A percentile compares a stretch with the other conserved stretches of the same genome.
Evolutionary conservation across 2,888 invertebrate genomes (phyloP).

Genomic region (Omphaloscelis lunosa): DNA sequence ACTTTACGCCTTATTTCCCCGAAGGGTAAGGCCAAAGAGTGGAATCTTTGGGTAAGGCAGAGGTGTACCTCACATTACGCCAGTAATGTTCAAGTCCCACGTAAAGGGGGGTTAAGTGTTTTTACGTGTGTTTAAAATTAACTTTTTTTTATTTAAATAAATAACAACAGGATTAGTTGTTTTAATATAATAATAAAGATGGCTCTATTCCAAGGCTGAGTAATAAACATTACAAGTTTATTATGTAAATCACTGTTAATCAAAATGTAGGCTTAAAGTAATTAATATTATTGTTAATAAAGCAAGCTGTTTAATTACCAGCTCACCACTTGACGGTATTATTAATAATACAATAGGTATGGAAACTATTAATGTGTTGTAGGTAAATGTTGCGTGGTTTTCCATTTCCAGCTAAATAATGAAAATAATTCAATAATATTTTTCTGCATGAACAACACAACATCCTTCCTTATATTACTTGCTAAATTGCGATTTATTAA

Average conservation of each 20-base stretch:
- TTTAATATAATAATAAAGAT: slow-evolving; percentile 23
- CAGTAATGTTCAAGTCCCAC: too few species aligned
- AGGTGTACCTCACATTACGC: too few species aligned
- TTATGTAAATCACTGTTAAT: slow-evolving; percentile 36
- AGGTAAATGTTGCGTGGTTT: slow-evolving; percentile 21
- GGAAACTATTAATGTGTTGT: slow-evolving; percentile 17
- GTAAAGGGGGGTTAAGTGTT: background rate
- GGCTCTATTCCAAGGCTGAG: slow-evolving; percentile 22
- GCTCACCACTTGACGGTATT: background rate
- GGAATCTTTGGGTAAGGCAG: too few species aligned
- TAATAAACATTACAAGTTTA: slow-evolving; percentile 30
- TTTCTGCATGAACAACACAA: slow-evolving; percentile 24
- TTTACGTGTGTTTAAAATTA: background rate
- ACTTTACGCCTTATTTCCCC: too few species aligned
- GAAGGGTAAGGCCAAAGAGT: too few species aligned
- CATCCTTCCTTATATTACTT: slow-evolving; percentile 52
- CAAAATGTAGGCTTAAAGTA: slow-evolving; percentile 27
- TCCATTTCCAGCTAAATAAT: slow-evolving; percentile 30
- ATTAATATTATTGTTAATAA: slow-evolving; percentile 32
- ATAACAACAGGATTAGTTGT: slow-evolving; percentile 7
- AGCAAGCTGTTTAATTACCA: slow-evolving; percentile 32
- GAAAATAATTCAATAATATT: slow-evolving; percentile 26
- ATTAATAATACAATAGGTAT: slow-evolving; percentile 17
- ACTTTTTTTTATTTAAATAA: slow-evolving; percentile 2
- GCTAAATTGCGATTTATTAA: slow-evolving; percentile 17